A percentile compares a stretch with the other conserved stretches of the same genome.
Evolutionary conservation across 2,888 invertebrate species (phyloP).

Genomic region (Acanthosoma haemorrhoidale): DNA sequence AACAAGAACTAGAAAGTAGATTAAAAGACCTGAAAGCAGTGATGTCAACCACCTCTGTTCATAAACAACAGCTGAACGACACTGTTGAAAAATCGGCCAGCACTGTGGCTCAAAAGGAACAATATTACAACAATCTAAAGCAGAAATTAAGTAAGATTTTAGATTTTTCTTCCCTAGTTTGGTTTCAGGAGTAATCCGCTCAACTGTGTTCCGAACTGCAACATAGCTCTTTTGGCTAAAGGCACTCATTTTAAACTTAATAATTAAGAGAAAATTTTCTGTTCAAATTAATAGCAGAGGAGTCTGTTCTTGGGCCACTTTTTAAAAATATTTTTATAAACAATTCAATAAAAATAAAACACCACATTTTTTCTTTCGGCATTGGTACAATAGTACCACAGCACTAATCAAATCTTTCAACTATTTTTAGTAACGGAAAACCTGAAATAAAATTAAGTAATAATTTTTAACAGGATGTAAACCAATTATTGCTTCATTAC

Average conservation of each 20-base stretch:
- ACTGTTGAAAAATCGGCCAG: slow-evolving; percentile 15
- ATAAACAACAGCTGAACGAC: slow-evolving; percentile 34
- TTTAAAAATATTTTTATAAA: no score
- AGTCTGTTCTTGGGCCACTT: no score
- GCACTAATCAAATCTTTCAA: no score
- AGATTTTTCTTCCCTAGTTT: neutral
- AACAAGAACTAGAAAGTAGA: slow-evolving; percentile 22
- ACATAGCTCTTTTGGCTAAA: neutral
- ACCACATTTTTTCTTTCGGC: no score
- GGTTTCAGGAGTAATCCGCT: neutral
- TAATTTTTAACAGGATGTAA: no score
- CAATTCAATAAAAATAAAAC: no score
- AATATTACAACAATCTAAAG: neutral
- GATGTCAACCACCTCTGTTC: slow-evolving; percentile 28
- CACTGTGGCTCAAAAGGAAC: neutral
- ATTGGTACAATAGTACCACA: no score
- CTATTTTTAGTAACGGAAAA: no score
- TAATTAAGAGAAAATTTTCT: no score
- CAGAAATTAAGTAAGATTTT: slow-evolving; percentile 9
- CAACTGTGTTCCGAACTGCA: neutral
- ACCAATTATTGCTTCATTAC: no score
- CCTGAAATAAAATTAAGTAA: no score
- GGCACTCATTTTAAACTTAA: neutral
- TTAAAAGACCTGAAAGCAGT: slow-evolving; percentile 33
- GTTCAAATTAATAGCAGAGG: no score